Evolutionary conservation across 2,888 invertebrate species (phyloP).

Genomic region (Mythimna loreyi): DNA sequence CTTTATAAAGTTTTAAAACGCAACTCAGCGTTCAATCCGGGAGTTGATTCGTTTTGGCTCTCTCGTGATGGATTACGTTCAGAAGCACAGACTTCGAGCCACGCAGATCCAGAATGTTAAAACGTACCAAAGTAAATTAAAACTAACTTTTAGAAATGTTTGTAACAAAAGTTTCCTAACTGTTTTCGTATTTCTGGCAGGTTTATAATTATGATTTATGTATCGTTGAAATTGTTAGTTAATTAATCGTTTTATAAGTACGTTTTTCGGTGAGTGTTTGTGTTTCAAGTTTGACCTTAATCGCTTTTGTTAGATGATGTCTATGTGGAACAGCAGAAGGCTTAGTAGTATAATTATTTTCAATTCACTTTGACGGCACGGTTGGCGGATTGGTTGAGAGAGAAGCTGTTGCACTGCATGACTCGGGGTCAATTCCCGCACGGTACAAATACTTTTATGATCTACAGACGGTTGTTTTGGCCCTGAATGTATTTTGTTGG

Average conservation of each 20-base stretch:
- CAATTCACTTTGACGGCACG: too few species aligned
- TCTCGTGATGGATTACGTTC: conserved; percentile 59
- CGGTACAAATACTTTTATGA: too few species aligned
- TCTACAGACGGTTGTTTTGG: too few species aligned
- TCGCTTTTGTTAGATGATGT: conserved; percentile 5
- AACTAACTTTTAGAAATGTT: conserved; percentile 50
- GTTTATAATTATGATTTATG: conserved; percentile 52
- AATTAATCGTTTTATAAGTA: conserved; percentile 44
- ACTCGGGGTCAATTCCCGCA: too few species aligned
- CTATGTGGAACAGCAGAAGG: too few species aligned
- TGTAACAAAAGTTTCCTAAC: conserved; percentile 36
- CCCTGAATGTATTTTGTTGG: too few species aligned
- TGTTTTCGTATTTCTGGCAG: conserved; percentile 38
- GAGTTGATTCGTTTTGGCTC: conserved; percentile 41
- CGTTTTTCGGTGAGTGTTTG: conserved; percentile 21
- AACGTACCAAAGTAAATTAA: conserved; percentile 47
- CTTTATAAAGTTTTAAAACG: conserved; percentile 54
- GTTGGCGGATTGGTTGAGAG: too few species aligned
- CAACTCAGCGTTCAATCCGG: conserved; percentile 57
- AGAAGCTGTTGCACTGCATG: too few species aligned
- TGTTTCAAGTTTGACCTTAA: conserved; percentile 6
- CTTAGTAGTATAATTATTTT: too few species aligned
- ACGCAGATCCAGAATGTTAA: conserved; percentile 47
- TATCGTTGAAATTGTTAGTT: conserved; percentile 28
- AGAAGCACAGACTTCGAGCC: conserved; percentile 26